These are phyloP conservation scores for Ectemnius continuus DNA, from an alignment of 2,888 invertebrate genomes.

Conservation along the genomic window DNA sequence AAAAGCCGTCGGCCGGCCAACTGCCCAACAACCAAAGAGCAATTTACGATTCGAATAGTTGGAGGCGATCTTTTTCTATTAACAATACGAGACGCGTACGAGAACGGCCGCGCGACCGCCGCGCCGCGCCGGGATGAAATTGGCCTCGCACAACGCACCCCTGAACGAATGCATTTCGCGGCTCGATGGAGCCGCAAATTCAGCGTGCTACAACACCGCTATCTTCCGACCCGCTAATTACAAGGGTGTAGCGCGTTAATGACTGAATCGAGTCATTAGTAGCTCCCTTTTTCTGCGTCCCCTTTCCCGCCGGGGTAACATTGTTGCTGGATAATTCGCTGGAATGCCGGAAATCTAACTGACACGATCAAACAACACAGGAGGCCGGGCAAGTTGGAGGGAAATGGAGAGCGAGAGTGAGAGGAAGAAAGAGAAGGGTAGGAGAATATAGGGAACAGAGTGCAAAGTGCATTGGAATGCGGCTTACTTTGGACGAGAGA, in stretches of 20 bases:
- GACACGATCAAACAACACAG: background rate
- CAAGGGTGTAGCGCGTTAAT: background rate
- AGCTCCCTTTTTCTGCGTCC: background rate
- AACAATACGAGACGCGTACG: background rate
- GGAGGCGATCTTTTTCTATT: background rate
- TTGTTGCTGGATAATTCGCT: background rate
- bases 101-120: no score
- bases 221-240: background rate
- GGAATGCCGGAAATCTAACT: slow-evolving; percentile 5
- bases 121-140: background rate
- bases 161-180: slow-evolving; percentile 3
- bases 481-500: slow-evolving; percentile 5
- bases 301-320: background rate
- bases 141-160: background rate
- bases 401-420: background rate
- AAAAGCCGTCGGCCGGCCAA: no score
- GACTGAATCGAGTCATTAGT: slow-evolving; percentile 1
- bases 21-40: background rate
- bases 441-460: background rate
- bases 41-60: slow-evolving; percentile 4
- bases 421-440: background rate
- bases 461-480: background rate
- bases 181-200: slow-evolving; percentile 6
- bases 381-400: background rate
- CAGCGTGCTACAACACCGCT: background rate